A percentile compares a stretch with the other conserved stretches of the same genome.
Evolutionary conservation across 1,140 invertebrate species (phyloP).

Genomic region (Elymnias hypermnestra): DNA sequence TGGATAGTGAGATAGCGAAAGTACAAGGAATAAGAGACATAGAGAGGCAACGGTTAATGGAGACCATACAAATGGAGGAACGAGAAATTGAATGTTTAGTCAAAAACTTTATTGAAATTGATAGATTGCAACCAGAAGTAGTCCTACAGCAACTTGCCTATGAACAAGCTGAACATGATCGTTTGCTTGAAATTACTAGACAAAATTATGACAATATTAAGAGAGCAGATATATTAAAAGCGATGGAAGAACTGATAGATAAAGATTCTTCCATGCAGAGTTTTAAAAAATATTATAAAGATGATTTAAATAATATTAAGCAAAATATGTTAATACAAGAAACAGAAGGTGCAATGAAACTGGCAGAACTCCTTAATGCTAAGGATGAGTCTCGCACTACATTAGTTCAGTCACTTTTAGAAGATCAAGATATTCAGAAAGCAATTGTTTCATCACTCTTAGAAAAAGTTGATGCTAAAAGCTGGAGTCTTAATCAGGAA

Average conservation of each 20-base stretch:
- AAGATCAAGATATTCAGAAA: constrained; percentile 84
- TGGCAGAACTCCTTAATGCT: constrained; percentile 78
- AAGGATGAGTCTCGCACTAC: constrained; percentile 78
- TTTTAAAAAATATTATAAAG: constrained; percentile 77
- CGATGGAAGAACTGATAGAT: constrained; percentile 81
- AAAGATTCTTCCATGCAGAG: constrained; percentile 78
- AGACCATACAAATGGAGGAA: constrained; percentile 78
- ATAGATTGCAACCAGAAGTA: constrained; percentile 76
- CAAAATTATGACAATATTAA: constrained; percentile 72
- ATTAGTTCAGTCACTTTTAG: constrained; percentile 78
- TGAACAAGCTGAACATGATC: constrained; percentile 80
- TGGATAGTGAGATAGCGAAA: constrained; percentile 80
- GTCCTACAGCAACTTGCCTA: constrained; percentile 79
- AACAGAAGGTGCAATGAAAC: constrained; percentile 76
- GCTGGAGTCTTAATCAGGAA: constrained; percentile 86
- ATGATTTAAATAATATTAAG: constrained; percentile 77
- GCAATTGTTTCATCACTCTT: constrained; percentile 83
- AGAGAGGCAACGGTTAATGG: constrained; percentile 78
- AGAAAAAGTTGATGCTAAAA: constrained; percentile 84
- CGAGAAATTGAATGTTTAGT: constrained; percentile 80
- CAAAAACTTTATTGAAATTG: constrained; percentile 78
- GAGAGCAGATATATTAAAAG: constrained; percentile 77
- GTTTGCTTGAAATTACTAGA: constrained; percentile 75
- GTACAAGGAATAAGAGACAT: constrained; percentile 80
- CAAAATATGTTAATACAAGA: constrained; percentile 75